These are phyloP conservation scores for Ormyrus rosae DNA, from an alignment of 2,888 invertebrate genomes.

Conservation along the genomic window DNA sequence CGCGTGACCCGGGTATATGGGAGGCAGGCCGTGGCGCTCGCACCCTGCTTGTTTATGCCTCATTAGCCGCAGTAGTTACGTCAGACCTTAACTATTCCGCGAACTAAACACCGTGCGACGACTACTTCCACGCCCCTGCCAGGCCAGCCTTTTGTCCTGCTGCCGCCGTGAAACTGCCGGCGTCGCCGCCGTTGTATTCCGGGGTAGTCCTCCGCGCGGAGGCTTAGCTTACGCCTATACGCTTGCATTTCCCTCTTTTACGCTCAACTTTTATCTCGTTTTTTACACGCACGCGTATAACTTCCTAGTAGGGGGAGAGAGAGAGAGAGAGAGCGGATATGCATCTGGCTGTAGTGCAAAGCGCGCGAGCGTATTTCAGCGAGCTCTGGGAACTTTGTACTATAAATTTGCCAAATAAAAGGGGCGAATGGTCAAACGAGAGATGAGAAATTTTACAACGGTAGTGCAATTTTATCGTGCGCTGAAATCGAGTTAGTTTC, in stretches of 20 bases:
- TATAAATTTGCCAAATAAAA: slow-evolving; percentile 20
- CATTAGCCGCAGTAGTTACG: slow-evolving; percentile 69
- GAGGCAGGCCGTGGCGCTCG: slow-evolving; percentile 58
- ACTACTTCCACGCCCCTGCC: slow-evolving; percentile 27
- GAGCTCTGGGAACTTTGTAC: not conserved
- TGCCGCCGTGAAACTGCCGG: slow-evolving; percentile 5
- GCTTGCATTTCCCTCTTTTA: too few relatives aligned
- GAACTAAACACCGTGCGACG: slow-evolving; percentile 63
- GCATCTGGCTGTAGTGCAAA: too few relatives aligned
- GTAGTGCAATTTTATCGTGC: too few relatives aligned
- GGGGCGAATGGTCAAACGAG: not conserved
- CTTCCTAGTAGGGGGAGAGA: not conserved
- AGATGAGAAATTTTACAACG: too few relatives aligned
- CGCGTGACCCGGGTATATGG: slow-evolving; percentile 34
- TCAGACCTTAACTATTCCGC: slow-evolving; percentile 68
- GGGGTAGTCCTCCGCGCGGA: not conserved
- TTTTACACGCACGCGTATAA: not conserved
- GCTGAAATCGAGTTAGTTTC: too few relatives aligned
- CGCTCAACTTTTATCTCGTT: too few relatives aligned
- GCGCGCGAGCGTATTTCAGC: too few relatives aligned
- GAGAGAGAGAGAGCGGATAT: too few relatives aligned
- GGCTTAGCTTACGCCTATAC: too few relatives aligned
- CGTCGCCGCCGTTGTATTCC: not conserved
- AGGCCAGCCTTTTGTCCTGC: not conserved
- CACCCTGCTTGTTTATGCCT: slow-evolving; percentile 69